Base-by-base conservation (phyloP, 2,113 vertebrate genomes). In the Triplophysa tibetana region DNA sequence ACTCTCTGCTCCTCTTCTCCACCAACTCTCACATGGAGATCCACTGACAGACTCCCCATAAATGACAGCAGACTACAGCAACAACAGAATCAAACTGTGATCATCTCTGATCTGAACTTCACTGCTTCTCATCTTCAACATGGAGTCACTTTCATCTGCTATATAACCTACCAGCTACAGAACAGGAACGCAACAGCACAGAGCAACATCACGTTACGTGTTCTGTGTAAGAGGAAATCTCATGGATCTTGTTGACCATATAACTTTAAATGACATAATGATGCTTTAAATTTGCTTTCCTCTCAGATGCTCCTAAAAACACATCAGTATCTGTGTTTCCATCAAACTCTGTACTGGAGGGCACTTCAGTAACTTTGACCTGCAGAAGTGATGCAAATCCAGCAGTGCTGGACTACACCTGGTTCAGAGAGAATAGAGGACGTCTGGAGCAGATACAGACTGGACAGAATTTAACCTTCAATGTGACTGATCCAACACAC, bases 301-400 rank as follows among this genome's bases (percentile, higher is more conserved):
- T 70, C 82, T n/a, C 75, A 92, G 90, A 91, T 82, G 33, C 33
- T 38, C 33, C 33, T 38, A 38, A 38, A 69, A 90, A 89, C 83
- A 91, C 86, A 2, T 79, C 79, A 0, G 65, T 88, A 38, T 85
- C 75, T 1, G 75, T 43, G 1, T 77, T 81, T 12, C 87, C 89
- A 11, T 78, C 88, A 60, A 81, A 83, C 50, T 75, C 87, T 4
- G 68, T 91, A n/a, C 16, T 13, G 26, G 82, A 88, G 2, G 86
- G 90, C 70, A 84, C 66, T 77, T 79, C 86, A 29, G 86, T 91
- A 26, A 89, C 86, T 83, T 86, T 93, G 75, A 89, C 58, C 67
- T 92, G 92, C 84, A 72, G 72, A 7, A 88, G 70, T 73, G 24
- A 85, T 8, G 86, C 86, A 66, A 91, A 89, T 63, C 92, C 92